Evolutionary conservation across 2,797 vertebrate species (phyloP).

Genomic region (Loris lydekkerianus): DNA sequence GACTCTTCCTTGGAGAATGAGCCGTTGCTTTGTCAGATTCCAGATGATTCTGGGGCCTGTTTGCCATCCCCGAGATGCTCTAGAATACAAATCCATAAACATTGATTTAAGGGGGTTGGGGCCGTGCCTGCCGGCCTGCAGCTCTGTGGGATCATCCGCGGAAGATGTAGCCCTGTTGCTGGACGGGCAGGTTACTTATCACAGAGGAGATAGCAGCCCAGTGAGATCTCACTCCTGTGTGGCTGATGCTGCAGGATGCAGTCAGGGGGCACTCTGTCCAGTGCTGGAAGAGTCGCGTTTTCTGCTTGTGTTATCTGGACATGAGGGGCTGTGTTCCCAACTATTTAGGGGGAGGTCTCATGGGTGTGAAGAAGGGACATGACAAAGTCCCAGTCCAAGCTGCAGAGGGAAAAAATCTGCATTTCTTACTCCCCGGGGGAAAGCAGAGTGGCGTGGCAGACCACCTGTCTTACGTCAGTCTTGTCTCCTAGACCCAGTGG

Average conservation of each 20-base stretch:
- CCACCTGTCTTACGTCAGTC: not conserved
- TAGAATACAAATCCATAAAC: not conserved
- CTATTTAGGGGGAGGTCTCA: not conserved
- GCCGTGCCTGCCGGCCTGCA: not conserved
- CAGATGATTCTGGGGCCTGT: rapidly evolving
- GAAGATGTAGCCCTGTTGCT: not conserved
- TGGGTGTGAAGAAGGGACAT: rapidly evolving
- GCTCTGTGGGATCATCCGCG: not conserved
- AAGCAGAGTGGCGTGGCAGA: not conserved
- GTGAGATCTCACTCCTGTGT: not conserved
- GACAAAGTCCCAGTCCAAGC: too few relatives aligned
- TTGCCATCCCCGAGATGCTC: not conserved
- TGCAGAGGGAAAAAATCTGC: not conserved
- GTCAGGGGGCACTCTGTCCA: rapidly evolving
- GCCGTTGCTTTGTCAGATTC: rapidly evolving
- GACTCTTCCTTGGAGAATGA: not conserved
- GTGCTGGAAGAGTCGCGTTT: rapidly evolving
- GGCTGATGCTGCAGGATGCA: rapidly evolving
- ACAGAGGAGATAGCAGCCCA: not conserved
- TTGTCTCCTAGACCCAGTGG: not conserved
- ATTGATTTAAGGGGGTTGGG: not conserved
- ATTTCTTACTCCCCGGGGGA: too few relatives aligned
- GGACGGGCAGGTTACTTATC: not conserved
- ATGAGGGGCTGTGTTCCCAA: rapidly evolving
- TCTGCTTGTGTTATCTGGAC: not conserved